phyloP scores from a whole-genome alignment of 1,140 invertebrate species.

The Matsumurasca onukii region DNA sequence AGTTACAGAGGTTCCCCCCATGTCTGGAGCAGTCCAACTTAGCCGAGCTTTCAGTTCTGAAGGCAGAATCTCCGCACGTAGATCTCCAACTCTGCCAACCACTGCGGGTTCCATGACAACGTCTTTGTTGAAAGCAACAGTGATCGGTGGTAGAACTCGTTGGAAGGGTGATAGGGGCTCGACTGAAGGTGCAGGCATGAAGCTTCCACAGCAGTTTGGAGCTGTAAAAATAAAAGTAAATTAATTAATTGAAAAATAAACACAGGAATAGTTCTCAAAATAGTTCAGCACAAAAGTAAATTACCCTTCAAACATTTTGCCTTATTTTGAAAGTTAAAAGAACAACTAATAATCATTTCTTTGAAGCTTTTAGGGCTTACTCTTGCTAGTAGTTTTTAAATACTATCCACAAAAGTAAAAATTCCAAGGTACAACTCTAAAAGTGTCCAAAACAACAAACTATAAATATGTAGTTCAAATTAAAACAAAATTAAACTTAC shows the following conservation, averaged over 20 bases:
- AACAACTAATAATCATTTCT: no score
- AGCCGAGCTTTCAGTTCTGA: conserved; percentile 50
- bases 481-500: background rate
- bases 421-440: no score
- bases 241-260: background rate
- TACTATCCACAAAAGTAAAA: no score
- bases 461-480: no score
- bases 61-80: conserved; percentile 47
- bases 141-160: conserved; percentile 50
- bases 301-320: no score
- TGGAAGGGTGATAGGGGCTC: conserved; percentile 52
- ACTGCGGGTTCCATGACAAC: conserved; percentile 43
- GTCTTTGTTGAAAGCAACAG: conserved; percentile 47
- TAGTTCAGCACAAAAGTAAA: no score
- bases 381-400: background rate
- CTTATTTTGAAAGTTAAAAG: no score
- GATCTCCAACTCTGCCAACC: conserved; percentile 52
- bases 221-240: conserved; percentile 40
- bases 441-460: no score
- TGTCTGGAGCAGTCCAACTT: conserved; percentile 57
- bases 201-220: conserved; percentile 51
- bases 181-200: conserved; percentile 48
- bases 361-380: no score
- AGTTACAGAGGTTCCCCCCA: conserved; percentile 51
- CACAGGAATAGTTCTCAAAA: no score